Evolutionary conservation across 2,113 vertebrate species (phyloP).

Genomic region (Tricholaema leucomelas): DNA sequence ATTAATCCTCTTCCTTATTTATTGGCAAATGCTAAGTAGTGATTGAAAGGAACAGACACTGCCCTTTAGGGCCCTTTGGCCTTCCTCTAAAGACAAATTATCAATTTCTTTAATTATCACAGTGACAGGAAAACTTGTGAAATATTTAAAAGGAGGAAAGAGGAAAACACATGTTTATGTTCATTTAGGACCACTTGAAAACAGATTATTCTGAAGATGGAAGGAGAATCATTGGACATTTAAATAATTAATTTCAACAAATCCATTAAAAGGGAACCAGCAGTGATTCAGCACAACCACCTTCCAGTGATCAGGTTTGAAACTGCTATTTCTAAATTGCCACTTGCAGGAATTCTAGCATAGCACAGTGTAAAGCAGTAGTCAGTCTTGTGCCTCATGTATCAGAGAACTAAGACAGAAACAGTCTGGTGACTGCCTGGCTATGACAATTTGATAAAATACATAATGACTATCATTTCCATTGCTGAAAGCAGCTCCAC

Average conservation of each 20-base stretch:
- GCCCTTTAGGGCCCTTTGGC: background rate
- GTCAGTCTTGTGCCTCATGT: background rate
- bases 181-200: slow-evolving; percentile 30
- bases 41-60: slow-evolving; percentile 22
- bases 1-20: slow-evolving; percentile 8
- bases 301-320: slow-evolving; percentile 53
- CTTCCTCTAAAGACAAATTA: slow-evolving; percentile 13
- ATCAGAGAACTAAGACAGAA: background rate
- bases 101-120: slow-evolving; percentile 49
- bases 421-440: slow-evolving; percentile 15
- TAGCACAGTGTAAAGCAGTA: slow-evolving; percentile 43
- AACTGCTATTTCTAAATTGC: slow-evolving; percentile 60
- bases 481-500: background rate
- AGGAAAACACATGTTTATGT: background rate
- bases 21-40: background rate
- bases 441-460: slow-evolving; percentile 49
- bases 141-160: slow-evolving; percentile 31
- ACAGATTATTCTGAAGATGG: slow-evolving; percentile 41
- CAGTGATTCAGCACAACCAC: slow-evolving; percentile 67
- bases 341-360: slow-evolving; percentile 56
- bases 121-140: slow-evolving; percentile 32
- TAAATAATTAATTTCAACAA: slow-evolving; percentile 69
- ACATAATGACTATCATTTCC: background rate
- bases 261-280: slow-evolving; percentile 47
- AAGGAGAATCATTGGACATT: slow-evolving; percentile 38